Evolutionary conservation across 64 coral and sea anemone species (phyloP).

Genomic region (Porites australiensis): DNA sequence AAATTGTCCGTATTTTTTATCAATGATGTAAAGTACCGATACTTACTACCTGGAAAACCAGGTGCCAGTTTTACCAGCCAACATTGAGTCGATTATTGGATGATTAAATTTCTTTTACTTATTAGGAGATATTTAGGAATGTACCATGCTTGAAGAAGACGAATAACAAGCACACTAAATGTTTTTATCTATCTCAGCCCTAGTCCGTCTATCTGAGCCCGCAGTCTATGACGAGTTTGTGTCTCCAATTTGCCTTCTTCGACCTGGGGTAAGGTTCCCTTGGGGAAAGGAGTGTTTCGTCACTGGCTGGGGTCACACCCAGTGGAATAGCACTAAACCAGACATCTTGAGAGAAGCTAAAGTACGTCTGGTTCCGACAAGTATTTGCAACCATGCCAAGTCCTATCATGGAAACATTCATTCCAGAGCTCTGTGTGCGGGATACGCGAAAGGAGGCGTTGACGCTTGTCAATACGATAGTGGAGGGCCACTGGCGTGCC

Average conservation of each 20-base stretch:
- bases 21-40: too few species aligned
- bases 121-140: too few species aligned
- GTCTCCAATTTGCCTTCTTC: constrained; percentile 70
- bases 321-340: constrained; percentile 67
- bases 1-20: too few species aligned
- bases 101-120: too few species aligned
- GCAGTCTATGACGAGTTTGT: constrained; percentile 59
- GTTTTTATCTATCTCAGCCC: constrained; percentile 40
- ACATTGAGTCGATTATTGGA: too few species aligned
- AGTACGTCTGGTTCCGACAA: constrained; percentile 70
- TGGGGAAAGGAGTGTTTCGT: constrained; percentile 74
- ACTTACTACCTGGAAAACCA: too few species aligned
- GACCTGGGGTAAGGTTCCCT: constrained; percentile 39
- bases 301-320: constrained; percentile 71
- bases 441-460: constrained; percentile 78
- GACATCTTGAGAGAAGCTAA: constrained; percentile 75
- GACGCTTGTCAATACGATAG: constrained; percentile 89
- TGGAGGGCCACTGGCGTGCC: constrained; percentile 79
- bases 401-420: constrained; percentile 89
- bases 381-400: constrained; percentile 62
- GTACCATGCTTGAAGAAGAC: too few species aligned
- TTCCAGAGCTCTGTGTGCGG: constrained; percentile 78
- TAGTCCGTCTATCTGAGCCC: constrained; percentile 60
- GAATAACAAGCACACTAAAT: neutral
- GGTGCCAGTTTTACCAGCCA: too few species aligned